phyloP scores from a whole-genome alignment of 1,140 invertebrate genomes.

The Rhopalosiphum maidis region DNA sequence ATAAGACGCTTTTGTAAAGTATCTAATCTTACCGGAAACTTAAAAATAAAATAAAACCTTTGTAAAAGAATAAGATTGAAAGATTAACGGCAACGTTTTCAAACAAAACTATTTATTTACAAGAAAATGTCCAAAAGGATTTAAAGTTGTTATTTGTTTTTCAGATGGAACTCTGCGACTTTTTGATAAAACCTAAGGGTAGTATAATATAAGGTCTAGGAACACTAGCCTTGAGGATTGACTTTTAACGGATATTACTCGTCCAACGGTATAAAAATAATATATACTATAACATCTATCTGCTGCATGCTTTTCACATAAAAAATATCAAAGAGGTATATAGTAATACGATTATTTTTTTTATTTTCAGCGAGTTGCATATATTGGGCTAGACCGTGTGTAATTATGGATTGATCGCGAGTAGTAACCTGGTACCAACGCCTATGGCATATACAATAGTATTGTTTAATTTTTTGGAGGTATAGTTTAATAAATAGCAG shows the following conservation, averaged over 20 bases:
- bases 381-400: background rate
- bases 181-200: background rate
- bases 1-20: background rate
- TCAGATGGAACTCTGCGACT: background rate
- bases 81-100: background rate
- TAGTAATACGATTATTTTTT: background rate
- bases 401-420: background rate
- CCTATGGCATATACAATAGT: too few relatives aligned
- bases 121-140: background rate
- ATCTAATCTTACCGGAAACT: background rate
- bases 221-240: conserved; percentile 2
- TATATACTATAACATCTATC: background rate
- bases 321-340: background rate
- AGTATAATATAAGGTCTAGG: background rate
- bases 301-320: background rate
- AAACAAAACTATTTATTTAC: background rate
- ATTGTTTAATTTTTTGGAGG: too few relatives aligned
- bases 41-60: background rate
- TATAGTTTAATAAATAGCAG: background rate
- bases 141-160: background rate
- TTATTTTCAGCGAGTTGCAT: background rate
- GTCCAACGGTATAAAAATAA: background rate
- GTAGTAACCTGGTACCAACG: background rate
- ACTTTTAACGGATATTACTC: conserved; percentile 44
- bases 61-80: background rate